phyloP scores from a whole-genome alignment of 2,888 invertebrate species.

The Mactromeris polynyma region DNA sequence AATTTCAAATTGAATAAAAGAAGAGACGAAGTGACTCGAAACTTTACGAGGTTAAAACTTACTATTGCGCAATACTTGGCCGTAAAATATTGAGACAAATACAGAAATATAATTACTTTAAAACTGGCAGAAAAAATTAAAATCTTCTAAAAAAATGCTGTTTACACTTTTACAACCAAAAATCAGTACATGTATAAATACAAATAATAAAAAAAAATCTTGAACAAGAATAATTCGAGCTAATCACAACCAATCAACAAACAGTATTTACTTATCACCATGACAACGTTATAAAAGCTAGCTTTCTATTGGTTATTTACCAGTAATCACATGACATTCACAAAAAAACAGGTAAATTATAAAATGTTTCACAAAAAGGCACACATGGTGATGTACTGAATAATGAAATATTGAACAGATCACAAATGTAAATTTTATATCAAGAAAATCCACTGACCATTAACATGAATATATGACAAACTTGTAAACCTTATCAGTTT shows the following conservation, averaged over 20 bases:
- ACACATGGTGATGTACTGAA: neutral
- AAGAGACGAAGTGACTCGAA: neutral
- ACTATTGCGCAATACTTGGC: neutral
- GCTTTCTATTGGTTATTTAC: constrained; percentile 5
- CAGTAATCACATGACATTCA: neutral
- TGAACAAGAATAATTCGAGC: neutral
- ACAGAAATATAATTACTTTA: neutral
- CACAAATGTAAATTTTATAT: neutral
- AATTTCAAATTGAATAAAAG: too few species aligned
- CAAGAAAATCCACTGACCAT: neutral
- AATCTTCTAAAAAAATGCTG: neutral
- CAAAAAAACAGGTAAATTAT: neutral
- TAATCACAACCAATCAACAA: constrained; percentile 5
- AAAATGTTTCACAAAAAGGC: neutral
- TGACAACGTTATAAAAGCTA: neutral
- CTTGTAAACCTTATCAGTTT: neutral
- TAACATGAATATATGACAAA: neutral
- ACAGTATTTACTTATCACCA: neutral
- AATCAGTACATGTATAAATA: neutral
- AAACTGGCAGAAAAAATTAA: neutral
- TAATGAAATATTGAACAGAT: neutral
- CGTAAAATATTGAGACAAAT: neutral
- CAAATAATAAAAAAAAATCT: neutral
- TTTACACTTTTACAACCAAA: neutral
- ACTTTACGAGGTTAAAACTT: neutral